Percentiles rank a stretch among this genome's conserved stretches.
Evolutionary conservation across 2,888 invertebrate genomes (phyloP).

Genomic region (Lampropteryx suffumata): DNA sequence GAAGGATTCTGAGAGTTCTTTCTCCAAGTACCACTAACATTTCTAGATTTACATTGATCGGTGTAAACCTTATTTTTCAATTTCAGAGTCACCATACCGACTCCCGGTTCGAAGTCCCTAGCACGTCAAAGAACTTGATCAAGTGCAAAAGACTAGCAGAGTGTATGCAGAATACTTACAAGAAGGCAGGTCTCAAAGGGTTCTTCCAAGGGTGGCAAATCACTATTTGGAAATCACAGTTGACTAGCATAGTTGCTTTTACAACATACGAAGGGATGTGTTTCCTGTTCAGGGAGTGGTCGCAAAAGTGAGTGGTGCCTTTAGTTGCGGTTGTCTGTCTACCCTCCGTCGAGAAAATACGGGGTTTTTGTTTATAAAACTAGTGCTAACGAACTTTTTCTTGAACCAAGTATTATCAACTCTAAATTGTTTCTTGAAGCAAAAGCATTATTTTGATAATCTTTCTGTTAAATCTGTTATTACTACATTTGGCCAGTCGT

Average conservation of each 20-base stretch:
- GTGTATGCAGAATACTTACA: conserved; percentile 49
- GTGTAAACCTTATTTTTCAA: not conserved
- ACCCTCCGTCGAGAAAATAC: too few relatives aligned
- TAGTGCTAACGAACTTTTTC: too few relatives aligned
- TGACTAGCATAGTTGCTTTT: conserved; percentile 61
- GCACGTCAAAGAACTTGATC: conserved; percentile 47
- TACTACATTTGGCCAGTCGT: too few relatives aligned
- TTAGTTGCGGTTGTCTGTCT: too few relatives aligned
- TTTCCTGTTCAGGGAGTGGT: conserved; percentile 47
- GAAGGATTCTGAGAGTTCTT: too few relatives aligned
- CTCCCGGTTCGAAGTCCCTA: conserved; percentile 43
- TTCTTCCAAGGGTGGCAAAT: conserved; percentile 62
- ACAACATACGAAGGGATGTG: conserved; percentile 66
- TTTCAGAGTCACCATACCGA: conserved; percentile 60
- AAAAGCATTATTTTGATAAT: too few relatives aligned
- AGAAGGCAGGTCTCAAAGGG: conserved; percentile 54
- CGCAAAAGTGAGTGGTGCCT: not conserved
- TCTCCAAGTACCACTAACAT: too few relatives aligned
- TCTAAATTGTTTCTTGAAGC: too few relatives aligned
- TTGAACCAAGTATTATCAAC: too few relatives aligned
- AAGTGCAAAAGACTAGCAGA: conserved; percentile 48
- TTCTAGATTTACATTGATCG: too few relatives aligned
- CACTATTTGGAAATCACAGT: conserved; percentile 62
- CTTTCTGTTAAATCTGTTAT: too few relatives aligned
- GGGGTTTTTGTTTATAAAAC: too few relatives aligned